Evolutionary conservation across 2,888 invertebrate genomes (phyloP).

Genomic region (Mesorhabditis belari): DNA sequence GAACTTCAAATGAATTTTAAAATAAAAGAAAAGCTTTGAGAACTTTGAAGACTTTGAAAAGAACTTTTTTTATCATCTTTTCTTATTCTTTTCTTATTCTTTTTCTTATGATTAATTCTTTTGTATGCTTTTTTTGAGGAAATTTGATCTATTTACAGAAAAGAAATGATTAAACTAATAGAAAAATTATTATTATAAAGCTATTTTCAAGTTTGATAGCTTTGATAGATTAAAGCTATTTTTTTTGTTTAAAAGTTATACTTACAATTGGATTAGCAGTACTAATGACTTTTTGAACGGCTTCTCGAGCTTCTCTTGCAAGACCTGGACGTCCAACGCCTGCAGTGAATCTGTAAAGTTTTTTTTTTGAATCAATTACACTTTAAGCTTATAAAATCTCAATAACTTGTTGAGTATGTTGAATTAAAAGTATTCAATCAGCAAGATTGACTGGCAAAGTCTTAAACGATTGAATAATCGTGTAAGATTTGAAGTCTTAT

Average conservation of each 20-base stretch:
- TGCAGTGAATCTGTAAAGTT: slow-evolving; percentile 42
- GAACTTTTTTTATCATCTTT: neutral
- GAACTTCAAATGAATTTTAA: too few relatives aligned
- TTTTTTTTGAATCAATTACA: too few relatives aligned
- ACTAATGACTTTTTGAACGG: slow-evolving; percentile 40
- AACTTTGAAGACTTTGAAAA: too few relatives aligned
- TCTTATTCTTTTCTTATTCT: neutral
- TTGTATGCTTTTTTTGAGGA: neutral
- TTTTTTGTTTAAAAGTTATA: neutral
- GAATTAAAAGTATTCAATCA: too few relatives aligned
- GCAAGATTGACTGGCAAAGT: too few relatives aligned
- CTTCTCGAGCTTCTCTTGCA: slow-evolving; percentile 48
- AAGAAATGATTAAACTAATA: neutral
- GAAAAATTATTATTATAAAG: slow-evolving; percentile 1
- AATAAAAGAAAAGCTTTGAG: too few relatives aligned
- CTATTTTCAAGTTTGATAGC: neutral
- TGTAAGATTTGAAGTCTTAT: too few relatives aligned
- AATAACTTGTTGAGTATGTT: too few relatives aligned
- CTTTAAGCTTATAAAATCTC: too few relatives aligned
- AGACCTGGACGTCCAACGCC: slow-evolving; percentile 47
- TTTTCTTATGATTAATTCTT: neutral
- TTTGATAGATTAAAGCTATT: neutral
- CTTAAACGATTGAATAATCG: too few relatives aligned
- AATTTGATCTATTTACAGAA: too few relatives aligned
- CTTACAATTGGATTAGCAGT: slow-evolving; percentile 40